phyloP scores from a whole-genome alignment of 2,888 invertebrate species.

The Watsonalla binaria region DNA sequence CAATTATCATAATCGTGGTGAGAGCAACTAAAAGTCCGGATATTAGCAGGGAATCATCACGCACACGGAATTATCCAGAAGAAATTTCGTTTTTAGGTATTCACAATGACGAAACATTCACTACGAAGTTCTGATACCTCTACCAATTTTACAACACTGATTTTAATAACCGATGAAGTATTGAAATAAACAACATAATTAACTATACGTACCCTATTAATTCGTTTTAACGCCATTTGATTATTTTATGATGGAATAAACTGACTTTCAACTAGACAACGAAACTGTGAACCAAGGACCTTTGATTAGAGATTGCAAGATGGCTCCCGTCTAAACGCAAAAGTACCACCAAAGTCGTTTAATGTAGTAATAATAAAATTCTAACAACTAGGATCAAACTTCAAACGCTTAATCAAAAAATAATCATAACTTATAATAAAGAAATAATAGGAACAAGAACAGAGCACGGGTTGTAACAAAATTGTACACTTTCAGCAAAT shows the following conservation, averaged over 20 bases:
- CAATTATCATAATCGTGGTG: conserved; percentile 6
- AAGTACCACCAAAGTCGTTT: conserved; percentile 85
- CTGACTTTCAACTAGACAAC: conserved; percentile 89
- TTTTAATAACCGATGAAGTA: conserved; percentile 35
- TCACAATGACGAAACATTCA: conserved; percentile 83
- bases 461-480: conserved; percentile 60
- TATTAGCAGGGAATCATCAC: conserved; percentile 39
- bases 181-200: conserved; percentile 43
- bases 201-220: conserved; percentile 91
- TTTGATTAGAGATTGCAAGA: conserved; percentile 92
- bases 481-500: conserved; percentile 69
- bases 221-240: conserved; percentile 98
- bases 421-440: conserved; percentile 71
- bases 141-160: conserved; percentile 61
- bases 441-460: conserved; percentile 63
- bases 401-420: conserved; percentile 60
- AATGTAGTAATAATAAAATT: conserved; percentile 60
- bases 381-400: conserved; percentile 49
- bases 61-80: conserved; percentile 74
- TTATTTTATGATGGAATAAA: conserved; percentile 84
- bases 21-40: conserved; percentile 17
- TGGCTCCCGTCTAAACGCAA: conserved; percentile 90
- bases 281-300: conserved; percentile 90
- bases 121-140: conserved; percentile 60
- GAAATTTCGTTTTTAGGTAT: conserved; percentile 80